These are phyloP conservation scores for Drosophila atripex DNA, from an alignment of 2,888 invertebrate species.

Conservation along the genomic window DNA sequence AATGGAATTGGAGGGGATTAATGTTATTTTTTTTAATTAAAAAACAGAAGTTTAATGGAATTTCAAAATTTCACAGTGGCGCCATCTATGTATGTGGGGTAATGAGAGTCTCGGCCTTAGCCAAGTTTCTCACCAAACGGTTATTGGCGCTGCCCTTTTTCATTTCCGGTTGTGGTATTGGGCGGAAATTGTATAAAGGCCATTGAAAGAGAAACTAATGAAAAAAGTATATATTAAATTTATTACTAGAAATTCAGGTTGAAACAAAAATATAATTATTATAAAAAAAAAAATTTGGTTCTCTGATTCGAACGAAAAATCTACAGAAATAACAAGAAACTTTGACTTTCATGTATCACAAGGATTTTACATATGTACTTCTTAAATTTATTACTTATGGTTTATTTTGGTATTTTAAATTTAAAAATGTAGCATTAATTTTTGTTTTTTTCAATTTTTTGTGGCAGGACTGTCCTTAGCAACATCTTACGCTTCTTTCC, in stretches of 20 bases:
- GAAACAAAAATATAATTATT: background rate
- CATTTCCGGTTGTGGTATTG: background rate
- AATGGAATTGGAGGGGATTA: background rate
- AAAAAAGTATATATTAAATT: background rate
- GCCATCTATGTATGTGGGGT: background rate
- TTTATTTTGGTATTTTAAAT: too few relatives aligned
- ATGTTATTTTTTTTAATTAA: background rate
- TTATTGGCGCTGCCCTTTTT: background rate
- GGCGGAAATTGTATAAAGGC: background rate
- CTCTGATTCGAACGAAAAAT: too few relatives aligned
- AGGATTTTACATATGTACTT: too few relatives aligned
- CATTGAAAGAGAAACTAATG: background rate
- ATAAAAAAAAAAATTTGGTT: too few relatives aligned
- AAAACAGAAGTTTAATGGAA: background rate
- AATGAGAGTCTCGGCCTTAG: background rate
- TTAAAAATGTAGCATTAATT: too few relatives aligned
- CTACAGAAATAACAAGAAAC: too few relatives aligned
- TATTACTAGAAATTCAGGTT: background rate
- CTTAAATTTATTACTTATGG: too few relatives aligned
- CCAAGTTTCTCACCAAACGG: background rate
- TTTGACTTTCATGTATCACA: too few relatives aligned
- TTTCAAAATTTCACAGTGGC: background rate
- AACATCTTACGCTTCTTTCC: too few relatives aligned
- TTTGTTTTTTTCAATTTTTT: too few relatives aligned
- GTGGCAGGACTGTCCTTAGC: too few relatives aligned